A percentile compares a stretch with the other conserved stretches of the same genome.
Evolutionary conservation across 2,797 vertebrate species (phyloP).

Genomic region (Alca torda): DNA sequence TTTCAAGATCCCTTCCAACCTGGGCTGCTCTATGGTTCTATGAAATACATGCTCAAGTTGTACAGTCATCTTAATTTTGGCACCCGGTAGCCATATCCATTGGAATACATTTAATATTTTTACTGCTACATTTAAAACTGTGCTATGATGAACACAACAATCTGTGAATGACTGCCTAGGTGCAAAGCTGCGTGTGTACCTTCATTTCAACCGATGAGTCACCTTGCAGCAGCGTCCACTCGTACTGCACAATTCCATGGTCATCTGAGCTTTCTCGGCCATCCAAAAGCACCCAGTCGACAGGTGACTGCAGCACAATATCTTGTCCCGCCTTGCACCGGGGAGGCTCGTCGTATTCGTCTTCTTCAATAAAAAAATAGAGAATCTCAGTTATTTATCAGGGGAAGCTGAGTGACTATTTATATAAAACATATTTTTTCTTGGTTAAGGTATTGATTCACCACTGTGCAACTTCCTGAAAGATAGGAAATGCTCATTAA

Average conservation of each 20-base stretch:
- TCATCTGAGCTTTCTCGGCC: conserved; percentile 93
- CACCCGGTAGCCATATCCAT: background rate
- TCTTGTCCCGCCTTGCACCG: conserved; percentile 89
- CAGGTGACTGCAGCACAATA: conserved; percentile 89
- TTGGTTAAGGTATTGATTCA: background rate
- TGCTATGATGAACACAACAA: background rate
- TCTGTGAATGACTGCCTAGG: background rate
- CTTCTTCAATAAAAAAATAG: conserved; percentile 54
- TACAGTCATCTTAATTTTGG: background rate
- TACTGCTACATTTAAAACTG: background rate
- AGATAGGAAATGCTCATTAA: background rate
- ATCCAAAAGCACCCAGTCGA: conserved; percentile 90
- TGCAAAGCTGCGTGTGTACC: conserved; percentile 70
- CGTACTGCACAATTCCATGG: conserved; percentile 83
- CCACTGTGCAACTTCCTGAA: background rate
- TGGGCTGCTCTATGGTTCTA: background rate
- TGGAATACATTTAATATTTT: background rate
- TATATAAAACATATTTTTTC: background rate
- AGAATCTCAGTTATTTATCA: background rate
- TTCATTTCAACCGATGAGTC: conserved; percentile 87
- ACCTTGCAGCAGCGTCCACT: conserved; percentile 89
- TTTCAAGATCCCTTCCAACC: background rate
- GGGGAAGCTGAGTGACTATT: background rate
- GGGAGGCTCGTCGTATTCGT: conserved; percentile 87
- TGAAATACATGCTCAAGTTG: background rate